Conservation (phyloP, 2,888 invertebrate genomes). For the Lysandra bellargus region DNA sequence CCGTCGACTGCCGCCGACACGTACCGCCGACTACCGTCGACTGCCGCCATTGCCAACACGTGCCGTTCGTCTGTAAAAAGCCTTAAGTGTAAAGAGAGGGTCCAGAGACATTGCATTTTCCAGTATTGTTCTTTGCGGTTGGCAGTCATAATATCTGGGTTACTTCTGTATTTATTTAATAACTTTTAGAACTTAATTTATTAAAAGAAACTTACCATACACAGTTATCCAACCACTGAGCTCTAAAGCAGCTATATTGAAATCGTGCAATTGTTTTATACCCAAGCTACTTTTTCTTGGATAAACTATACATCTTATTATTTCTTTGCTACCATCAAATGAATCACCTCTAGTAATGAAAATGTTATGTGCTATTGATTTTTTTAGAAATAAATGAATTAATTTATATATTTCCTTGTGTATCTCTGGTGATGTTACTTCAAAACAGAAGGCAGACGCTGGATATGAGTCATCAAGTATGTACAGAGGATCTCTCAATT, state of each 20-base stretch:
- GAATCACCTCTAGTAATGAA: slow-evolving; percentile 82
- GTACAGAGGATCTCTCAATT: slow-evolving; percentile 76
- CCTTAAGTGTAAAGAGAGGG: too few relatives aligned
- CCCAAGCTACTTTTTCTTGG: slow-evolving; percentile 80
- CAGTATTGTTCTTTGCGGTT: too few relatives aligned
- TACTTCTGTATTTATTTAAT: too few relatives aligned
- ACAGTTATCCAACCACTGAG: slow-evolving; percentile 88
- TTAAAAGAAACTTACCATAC: slow-evolving; percentile 74
- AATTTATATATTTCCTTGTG: slow-evolving; percentile 68
- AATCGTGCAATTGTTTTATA: slow-evolving; percentile 77
- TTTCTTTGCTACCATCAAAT: slow-evolving; percentile 51
- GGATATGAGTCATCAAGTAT: slow-evolving; percentile 77
- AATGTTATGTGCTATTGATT: slow-evolving; percentile 87
- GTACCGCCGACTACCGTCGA: too few relatives aligned
- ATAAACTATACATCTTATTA: slow-evolving; percentile 83
- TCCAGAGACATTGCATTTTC: too few relatives aligned
- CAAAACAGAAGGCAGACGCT: slow-evolving; percentile 85
- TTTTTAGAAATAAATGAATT: slow-evolving; percentile 79
- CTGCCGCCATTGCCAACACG: too few relatives aligned
- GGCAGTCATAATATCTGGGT: too few relatives aligned
- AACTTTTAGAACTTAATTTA: too few relatives aligned
- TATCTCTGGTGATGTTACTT: slow-evolving; percentile 63
- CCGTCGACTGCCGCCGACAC: too few relatives aligned
- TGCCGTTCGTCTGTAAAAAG: too few relatives aligned
- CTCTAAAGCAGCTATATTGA: slow-evolving; percentile 88